A percentile compares a stretch with the other conserved stretches of the same genome.
phyloP scores from a whole-genome alignment of 1,140 invertebrate species.

The Bombus pyrosoma region DNA sequence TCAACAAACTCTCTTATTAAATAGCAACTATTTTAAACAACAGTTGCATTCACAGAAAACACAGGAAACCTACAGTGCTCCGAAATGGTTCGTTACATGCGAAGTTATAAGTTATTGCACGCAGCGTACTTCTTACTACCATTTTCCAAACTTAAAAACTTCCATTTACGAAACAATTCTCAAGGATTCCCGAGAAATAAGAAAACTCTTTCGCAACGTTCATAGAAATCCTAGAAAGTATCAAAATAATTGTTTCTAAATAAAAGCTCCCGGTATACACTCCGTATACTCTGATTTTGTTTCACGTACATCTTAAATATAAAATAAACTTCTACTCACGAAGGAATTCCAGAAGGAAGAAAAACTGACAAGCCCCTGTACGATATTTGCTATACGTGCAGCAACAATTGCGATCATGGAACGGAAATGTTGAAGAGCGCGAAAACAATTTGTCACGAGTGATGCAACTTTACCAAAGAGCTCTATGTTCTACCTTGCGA shows the following conservation, averaged over 20 bases:
- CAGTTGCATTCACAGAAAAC: neutral
- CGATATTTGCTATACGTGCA: neutral
- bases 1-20: neutral
- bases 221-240: too few species aligned
- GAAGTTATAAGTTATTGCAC: neutral
- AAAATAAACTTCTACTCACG: neutral
- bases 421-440: neutral
- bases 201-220: neutral
- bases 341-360: neutral
- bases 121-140: too few species aligned
- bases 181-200: neutral
- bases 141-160: too few species aligned
- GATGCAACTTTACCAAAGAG: neutral
- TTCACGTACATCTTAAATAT: too few species aligned
- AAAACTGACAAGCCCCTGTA: neutral
- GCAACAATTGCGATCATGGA: neutral
- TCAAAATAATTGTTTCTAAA: neutral
- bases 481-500: neutral
- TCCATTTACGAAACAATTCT: neutral
- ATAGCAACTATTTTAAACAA: neutral
- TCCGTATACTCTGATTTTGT: neutral
- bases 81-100: too few species aligned
- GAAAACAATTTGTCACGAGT: neutral
- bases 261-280: neutral
- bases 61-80: neutral